These are phyloP conservation scores for Melanotaenia parkinsoni DNA, from an alignment of 2,797 vertebrate species.

Conservation along the genomic window DNA sequence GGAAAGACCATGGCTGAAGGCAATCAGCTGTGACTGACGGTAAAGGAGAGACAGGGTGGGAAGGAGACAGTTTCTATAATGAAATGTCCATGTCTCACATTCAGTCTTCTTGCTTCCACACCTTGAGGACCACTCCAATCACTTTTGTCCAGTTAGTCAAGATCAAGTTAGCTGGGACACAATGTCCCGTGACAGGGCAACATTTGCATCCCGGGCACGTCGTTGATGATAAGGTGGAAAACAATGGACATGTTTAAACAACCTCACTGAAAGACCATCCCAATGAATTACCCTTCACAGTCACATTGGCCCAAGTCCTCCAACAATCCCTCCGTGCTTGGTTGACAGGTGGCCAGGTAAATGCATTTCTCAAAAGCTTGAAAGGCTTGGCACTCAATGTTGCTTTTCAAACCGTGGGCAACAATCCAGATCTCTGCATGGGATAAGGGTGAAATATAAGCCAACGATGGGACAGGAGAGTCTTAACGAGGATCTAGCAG, in stretches of 20 bases:
- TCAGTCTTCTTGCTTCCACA: slow-evolving; percentile 30
- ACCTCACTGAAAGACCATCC: slow-evolving; percentile 48
- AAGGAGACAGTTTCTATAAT: slow-evolving; percentile 42
- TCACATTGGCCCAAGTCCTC: slow-evolving; percentile 60
- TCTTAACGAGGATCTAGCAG: slow-evolving; percentile 8
- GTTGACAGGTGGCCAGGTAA: slow-evolving; percentile 64
- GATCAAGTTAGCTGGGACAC: slow-evolving; percentile 59
- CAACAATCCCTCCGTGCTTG: slow-evolving; percentile 4
- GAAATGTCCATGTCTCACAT: slow-evolving; percentile 38
- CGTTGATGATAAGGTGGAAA: slow-evolving; percentile 40
- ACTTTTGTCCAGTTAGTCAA: slow-evolving; percentile 54
- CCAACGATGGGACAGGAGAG: slow-evolving; percentile 25
- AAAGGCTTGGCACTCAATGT: slow-evolving; percentile 55
- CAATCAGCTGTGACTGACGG: slow-evolving; percentile 63
- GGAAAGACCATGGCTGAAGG: slow-evolving; percentile 42
- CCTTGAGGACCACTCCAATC: slow-evolving; percentile 63
- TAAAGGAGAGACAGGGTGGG: slow-evolving; percentile 24
- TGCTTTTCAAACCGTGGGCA: slow-evolving; percentile 52
- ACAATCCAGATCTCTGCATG: slow-evolving; percentile 52
- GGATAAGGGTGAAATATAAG: slow-evolving; percentile 48
- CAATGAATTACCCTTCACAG: slow-evolving; percentile 70
- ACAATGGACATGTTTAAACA: slow-evolving; percentile 55
- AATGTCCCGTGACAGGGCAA: slow-evolving; percentile 46
- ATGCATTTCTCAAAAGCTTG: slow-evolving; percentile 53
- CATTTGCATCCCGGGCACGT: slow-evolving; percentile 59